Evolutionary conservation across 2,888 invertebrate genomes (phyloP).

Genomic region (Eupithecia tripunctaria): DNA sequence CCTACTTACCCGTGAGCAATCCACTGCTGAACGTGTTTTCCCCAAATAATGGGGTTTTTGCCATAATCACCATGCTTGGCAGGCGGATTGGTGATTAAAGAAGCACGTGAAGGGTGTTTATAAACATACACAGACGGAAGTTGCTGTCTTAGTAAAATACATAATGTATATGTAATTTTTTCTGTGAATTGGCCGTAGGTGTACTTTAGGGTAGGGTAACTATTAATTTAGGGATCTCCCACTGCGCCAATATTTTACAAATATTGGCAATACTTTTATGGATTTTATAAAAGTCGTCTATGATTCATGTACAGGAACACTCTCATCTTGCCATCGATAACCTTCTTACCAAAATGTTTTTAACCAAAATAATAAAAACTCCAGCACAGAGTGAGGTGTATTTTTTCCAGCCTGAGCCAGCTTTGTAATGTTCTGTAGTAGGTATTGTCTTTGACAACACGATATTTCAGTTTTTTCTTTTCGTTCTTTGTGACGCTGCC

Average conservation of each 20-base stretch:
- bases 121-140: neutral
- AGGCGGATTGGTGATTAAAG: too few species aligned
- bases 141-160: neutral
- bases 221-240: conserved; percentile 9
- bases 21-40: neutral
- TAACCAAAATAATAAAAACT: neutral
- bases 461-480: neutral
- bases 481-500: neutral
- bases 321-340: too few species aligned
- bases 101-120: too few species aligned
- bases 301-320: neutral
- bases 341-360: neutral
- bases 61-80: too few species aligned
- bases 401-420: neutral
- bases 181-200: neutral
- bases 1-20: neutral
- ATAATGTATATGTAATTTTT: neutral
- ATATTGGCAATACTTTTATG: neutral
- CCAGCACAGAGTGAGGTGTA: neutral
- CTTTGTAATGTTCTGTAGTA: neutral
- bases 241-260: conserved; percentile 16
- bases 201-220: neutral
- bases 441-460: neutral
- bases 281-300: neutral
- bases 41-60: too few species aligned